These are phyloP conservation scores for Gymnorhina tibicen DNA, from an alignment of 2,113 vertebrate species.

Conservation along the genomic window DNA sequence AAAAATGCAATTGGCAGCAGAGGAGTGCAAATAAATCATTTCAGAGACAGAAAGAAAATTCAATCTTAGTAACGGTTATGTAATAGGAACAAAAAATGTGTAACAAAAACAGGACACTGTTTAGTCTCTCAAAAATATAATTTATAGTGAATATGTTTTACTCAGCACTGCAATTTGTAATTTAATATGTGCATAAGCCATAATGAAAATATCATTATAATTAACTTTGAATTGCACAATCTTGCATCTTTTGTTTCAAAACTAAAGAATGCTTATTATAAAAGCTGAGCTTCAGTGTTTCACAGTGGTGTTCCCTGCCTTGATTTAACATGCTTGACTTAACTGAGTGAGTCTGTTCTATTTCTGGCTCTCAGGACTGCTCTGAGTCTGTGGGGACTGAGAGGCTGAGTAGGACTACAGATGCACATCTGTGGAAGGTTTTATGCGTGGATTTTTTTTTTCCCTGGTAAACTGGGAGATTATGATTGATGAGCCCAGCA, in stretches of 20 bases:
- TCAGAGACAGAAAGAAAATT: conserved; percentile 28
- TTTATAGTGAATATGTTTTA: conserved; percentile 17
- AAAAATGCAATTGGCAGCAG: conserved; percentile 25
- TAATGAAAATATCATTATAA: conserved; percentile 52
- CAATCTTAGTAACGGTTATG: conserved; percentile 1
- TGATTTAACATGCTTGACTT: conserved; percentile 67
- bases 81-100: conserved; percentile 24
- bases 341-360: conserved; percentile 63
- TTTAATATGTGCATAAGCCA: not conserved
- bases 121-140: conserved; percentile 6
- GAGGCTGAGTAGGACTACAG: conserved; percentile 65
- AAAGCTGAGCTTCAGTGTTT: conserved; percentile 42
- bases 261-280: conserved; percentile 39
- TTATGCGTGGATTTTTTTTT: conserved; percentile 9
- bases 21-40: conserved; percentile 13
- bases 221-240: conserved; percentile 36
- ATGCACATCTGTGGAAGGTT: conserved; percentile 70
- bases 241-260: conserved; percentile 58
- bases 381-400: conserved; percentile 55
- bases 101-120: not conserved
- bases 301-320: conserved; percentile 37
- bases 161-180: conserved; percentile 13
- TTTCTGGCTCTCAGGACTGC: conserved; percentile 64
- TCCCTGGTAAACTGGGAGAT: conserved; percentile 73
- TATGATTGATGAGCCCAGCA: conserved; percentile 86